Conservation (phyloP, 2,113 vertebrate genomes). For the Pedionomus torquatus region DNA sequence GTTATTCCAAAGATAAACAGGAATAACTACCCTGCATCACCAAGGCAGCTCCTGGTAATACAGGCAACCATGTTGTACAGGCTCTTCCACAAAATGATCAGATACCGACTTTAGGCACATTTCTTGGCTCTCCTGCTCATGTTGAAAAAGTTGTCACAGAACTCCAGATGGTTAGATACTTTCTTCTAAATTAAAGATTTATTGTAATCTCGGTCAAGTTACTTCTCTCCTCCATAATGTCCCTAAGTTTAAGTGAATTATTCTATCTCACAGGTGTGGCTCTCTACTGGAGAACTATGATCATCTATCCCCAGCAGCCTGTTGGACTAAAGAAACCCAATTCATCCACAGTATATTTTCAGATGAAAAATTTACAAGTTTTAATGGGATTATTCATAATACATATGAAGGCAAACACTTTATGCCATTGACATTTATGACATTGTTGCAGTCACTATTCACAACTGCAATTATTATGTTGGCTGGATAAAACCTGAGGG, state of each 20-base stretch:
- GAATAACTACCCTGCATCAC: background rate
- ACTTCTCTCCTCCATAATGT: background rate
- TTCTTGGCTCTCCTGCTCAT: background rate
- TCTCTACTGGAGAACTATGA: background rate
- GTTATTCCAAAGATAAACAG: background rate
- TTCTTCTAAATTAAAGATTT: background rate
- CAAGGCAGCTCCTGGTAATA: background rate
- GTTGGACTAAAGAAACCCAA: background rate
- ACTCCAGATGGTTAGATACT: background rate
- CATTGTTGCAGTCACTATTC: background rate
- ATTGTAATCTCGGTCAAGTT: background rate
- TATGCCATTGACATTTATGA: background rate
- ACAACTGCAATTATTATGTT: background rate
- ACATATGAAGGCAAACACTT: background rate
- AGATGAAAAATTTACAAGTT: background rate
- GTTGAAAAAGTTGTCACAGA: background rate
- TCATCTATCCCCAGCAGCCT: background rate
- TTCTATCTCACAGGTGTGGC: background rate
- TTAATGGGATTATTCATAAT: background rate
- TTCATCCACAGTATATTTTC: background rate
- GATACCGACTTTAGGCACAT: background rate
- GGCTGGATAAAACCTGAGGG: background rate
- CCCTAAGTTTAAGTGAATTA: background rate
- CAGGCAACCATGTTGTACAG: background rate
- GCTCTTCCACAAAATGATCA: background rate